Base-by-base conservation (phyloP, 1,140 invertebrate species). In the Brachionus paranguensis region DNA sequence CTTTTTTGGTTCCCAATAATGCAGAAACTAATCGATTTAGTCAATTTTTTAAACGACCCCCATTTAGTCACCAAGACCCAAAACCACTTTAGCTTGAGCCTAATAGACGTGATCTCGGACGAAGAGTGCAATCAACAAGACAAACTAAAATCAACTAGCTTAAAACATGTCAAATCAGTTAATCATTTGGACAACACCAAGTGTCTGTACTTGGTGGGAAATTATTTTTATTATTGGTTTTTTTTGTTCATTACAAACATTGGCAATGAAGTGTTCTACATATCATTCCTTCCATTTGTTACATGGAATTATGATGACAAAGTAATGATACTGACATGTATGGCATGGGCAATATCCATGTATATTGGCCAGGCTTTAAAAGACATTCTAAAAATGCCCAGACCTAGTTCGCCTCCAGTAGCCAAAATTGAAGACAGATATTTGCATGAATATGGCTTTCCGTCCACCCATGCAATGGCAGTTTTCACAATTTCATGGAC, bases 401-500 rank as follows among this genome's bases (percentile, higher is more conserved):
- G 95, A 85, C 95, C 95, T 0, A 90, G 92, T 0, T 92, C 91
- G 85, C 94, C 94, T 70, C 95, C 95, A 1, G 95, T 94, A 7
- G 91, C 93, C 72, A 91, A 93, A 86, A 88, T 96, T 14, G 94
- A 96, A 88, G 92, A 92, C 27, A 85, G 88, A 27, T 90, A 96
- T 94, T 91, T 96, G 93, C 93, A 94, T 85, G 95, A 96, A 88
- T 96, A 95, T 91, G 95, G 95, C 29, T 95, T 97, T 94, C 95
- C 95, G 11, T 96, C 95, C 3, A 96, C 95, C 1, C 95, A 97
- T 90, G 95, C 95, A 3, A 95, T 96, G 94, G 93, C 95, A 60
- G 94, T 93, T 3, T 91, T 94, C 20, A 93, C 93, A 0, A 93
- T 97, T 86, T 95, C 95, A 64, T 94, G 95, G 88, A 93, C 94